A percentile compares a stretch with the other conserved stretches of the same genome.
These are phyloP conservation scores for Stenodema calcarata DNA, from an alignment of 2,888 invertebrate genomes.

Conservation along the genomic window DNA sequence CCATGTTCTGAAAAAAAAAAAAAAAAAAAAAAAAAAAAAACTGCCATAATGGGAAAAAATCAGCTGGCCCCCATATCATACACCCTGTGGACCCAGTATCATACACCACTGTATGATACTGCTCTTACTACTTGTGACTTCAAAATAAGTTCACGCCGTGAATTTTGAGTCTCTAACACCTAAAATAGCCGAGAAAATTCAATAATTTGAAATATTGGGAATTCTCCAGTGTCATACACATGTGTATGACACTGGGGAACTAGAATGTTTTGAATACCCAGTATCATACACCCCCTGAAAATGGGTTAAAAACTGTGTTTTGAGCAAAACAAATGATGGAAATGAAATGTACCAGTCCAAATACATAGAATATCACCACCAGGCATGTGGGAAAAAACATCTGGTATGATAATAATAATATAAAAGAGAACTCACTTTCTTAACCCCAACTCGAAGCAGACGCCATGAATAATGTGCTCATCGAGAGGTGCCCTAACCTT, in stretches of 20 bases:
- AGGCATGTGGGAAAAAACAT: slow-evolving; percentile 22
- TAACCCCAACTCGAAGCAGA: slow-evolving; percentile 23
- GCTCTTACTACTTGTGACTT: slow-evolving; percentile 7
- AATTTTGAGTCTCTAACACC: slow-evolving; percentile 8
- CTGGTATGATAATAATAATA: slow-evolving; percentile 23
- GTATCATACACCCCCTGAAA: slow-evolving; percentile 16
- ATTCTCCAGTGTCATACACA: slow-evolving; percentile 3
- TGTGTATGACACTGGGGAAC: slow-evolving; percentile 10
- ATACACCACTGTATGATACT: slow-evolving; percentile 11
- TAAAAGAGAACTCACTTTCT: slow-evolving; percentile 16
- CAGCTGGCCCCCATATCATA: slow-evolving; percentile 17
- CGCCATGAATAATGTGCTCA: slow-evolving; percentile 13
- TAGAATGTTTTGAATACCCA: background rate
- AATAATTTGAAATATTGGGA: background rate
- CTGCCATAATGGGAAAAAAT: background rate
- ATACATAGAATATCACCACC: slow-evolving; percentile 13
- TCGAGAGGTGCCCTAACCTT: background rate
- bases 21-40: background rate
- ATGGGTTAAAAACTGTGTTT: slow-evolving; percentile 23
- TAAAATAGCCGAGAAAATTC: background rate
- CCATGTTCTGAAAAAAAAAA: slow-evolving; percentile 2
- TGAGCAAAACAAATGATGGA: background rate
- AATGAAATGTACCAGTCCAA: slow-evolving; percentile 22
- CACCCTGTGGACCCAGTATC: background rate
- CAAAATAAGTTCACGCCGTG: background rate